Base-by-base conservation (phyloP, 2,888 invertebrate species). In the Gastrophysa polygoni region DNA sequence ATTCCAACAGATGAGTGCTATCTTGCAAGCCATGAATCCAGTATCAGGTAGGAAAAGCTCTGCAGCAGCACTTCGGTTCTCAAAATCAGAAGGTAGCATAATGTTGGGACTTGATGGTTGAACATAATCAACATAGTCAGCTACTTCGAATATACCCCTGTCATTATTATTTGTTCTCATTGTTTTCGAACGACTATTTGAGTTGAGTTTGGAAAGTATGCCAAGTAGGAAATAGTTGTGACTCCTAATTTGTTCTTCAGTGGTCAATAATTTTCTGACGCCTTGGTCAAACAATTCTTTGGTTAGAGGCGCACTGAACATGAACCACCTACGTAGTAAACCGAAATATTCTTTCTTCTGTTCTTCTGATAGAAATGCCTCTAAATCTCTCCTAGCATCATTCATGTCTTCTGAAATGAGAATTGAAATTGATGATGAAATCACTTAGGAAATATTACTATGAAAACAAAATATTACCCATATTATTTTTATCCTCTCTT, bases 1-100 rank as follows among this genome's bases (percentile, higher is more conserved):
- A 75, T 96, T 95, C 95, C 95, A 96, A 5, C 95, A 94, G 3
- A 91, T 90, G 8, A 96, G 85, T 80, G 94, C 87, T 72, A 96
- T 88, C 62, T 95, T 84, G 0, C 94, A 93, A 65, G 92, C 86
- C 4, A 96, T 89, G 74, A 95, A 88, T 0, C 91, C 90, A 66
- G 89, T 87, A 78, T 95, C 95, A 0, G 96, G 96, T 63, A 96
- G 81, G 74, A 92, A 90, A 60, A 92, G 82, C 80, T 95, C 94
- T 78, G 92, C 85, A 0, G 84, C 86, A 62, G 86, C 88, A 71
- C 87, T 89, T 64, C 88, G 82, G 54, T 77, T 86, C 80, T 68
- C 82, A 76, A 78, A 82, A 77, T 72, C 82, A 74, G 69, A 61
- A 21, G 64, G 74, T 6, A 71, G 63, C 17, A 69, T 34, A 34